These are phyloP conservation scores for Drosophila longiperda DNA, from an alignment of 2,888 invertebrate species.

Conservation along the genomic window DNA sequence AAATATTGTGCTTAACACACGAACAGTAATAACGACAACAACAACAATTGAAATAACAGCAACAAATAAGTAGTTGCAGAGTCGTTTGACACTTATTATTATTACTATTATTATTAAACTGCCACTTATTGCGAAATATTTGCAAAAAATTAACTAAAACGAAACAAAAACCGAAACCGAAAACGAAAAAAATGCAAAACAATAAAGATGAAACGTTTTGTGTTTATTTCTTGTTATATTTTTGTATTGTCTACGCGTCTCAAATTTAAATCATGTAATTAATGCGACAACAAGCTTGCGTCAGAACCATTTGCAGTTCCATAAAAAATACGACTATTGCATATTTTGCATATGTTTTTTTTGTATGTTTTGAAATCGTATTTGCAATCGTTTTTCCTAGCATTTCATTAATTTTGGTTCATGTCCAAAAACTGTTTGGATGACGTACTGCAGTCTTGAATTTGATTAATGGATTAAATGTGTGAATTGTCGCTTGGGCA, in stretches of 20 bases:
- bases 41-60: constrained; percentile 12
- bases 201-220: constrained; percentile 15
- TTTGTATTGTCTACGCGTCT: constrained; percentile 53
- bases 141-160: constrained; percentile 34
- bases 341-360: constrained; percentile 12
- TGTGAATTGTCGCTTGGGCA: constrained; percentile 4
- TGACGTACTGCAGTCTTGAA: constrained; percentile 6
- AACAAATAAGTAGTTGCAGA: constrained; percentile 41
- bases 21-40: constrained; percentile 25
- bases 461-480: constrained; percentile 38
- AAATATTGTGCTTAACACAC: constrained; percentile 68
- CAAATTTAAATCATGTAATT: constrained; percentile 66
- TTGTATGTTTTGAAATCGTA: constrained; percentile 9
- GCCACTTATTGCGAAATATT: constrained; percentile 48
- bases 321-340: constrained; percentile 32
- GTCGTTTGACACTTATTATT: constrained; percentile 35
- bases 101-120: constrained; percentile 35
- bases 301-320: constrained; percentile 41
- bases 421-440: constrained; percentile 18
- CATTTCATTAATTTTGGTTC: neutral
- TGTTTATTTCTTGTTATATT: constrained; percentile 11
- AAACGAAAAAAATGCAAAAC: neutral
- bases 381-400: constrained; percentile 22
- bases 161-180: constrained; percentile 21
- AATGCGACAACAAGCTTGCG: constrained; percentile 47